phyloP scores from a whole-genome alignment of 2,113 vertebrate species.

The Anguilla rostrata region DNA sequence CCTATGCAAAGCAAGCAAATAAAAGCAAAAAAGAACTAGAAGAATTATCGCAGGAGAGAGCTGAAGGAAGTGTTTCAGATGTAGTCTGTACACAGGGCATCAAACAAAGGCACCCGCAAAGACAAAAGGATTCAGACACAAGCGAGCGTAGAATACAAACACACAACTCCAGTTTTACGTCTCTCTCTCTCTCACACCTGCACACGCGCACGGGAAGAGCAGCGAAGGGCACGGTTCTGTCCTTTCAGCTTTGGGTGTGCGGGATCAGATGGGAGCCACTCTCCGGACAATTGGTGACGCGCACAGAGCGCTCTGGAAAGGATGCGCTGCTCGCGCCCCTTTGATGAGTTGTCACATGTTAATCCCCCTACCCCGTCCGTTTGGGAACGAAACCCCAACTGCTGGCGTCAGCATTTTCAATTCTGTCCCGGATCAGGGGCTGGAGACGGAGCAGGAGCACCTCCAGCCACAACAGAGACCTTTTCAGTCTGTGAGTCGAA shows the following conservation, averaged over 20 bases:
- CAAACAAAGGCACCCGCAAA: slow-evolving; percentile 61
- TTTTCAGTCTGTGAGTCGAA: slow-evolving; percentile 76
- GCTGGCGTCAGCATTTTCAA: slow-evolving; percentile 91
- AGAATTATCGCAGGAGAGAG: slow-evolving; percentile 36
- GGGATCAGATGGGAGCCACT: slow-evolving; percentile 69
- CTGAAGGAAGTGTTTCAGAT: slow-evolving; percentile 59
- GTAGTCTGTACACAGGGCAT: slow-evolving; percentile 53
- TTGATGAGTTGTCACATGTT: slow-evolving; percentile 97
- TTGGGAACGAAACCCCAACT: slow-evolving; percentile 84
- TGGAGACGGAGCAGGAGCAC: slow-evolving; percentile 39
- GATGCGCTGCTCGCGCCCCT: slow-evolving; percentile 91
- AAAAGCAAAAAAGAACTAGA: slow-evolving; percentile 58
- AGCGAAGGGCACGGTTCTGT: slow-evolving; percentile 70
- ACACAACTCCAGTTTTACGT: slow-evolving; percentile 49
- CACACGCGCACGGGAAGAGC: slow-evolving; percentile 60
- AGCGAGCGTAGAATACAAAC: slow-evolving; percentile 12
- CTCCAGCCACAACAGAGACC: slow-evolving; percentile 71
- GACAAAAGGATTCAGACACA: slow-evolving; percentile 54
- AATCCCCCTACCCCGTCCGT: slow-evolving; percentile 83
- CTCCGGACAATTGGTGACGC: slow-evolving; percentile 77
- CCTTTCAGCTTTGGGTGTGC: slow-evolving; percentile 71
- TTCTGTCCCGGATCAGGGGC: slow-evolving; percentile 80
- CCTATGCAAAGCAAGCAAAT: slow-evolving; percentile 73
- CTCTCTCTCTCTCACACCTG: slow-evolving; percentile 47
- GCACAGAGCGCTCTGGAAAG: slow-evolving; percentile 92